Base-by-base conservation (phyloP, 2,113 vertebrate species). In the Pholis gunnellus region DNA sequence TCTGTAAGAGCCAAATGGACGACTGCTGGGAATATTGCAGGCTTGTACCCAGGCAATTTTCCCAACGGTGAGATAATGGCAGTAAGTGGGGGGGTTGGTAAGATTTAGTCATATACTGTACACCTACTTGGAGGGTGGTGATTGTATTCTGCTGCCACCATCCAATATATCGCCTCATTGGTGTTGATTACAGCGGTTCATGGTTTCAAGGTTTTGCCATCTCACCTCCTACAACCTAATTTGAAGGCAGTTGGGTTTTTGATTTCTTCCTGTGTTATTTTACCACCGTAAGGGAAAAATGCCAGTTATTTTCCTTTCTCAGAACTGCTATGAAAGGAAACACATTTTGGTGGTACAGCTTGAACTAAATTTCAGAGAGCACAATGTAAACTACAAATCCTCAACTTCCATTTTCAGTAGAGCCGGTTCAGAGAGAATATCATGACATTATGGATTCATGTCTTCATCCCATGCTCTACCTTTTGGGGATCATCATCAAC, bases 21-120 rank as follows among this genome's bases (percentile, higher is more conserved):
- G 57, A 88, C 91, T 89, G 89, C 92, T 93, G 93, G 88, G 92
- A 93, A 89, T 91, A 94, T 94, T 92, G 86, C 88, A 89, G 88
- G 83, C 85, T 94, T 86, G 80, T 78, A 86, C 78, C 69, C 87
- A 90, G 87, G 88, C 91, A 90, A 95, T 95, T 95, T 95, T 94
- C 91, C 86, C 91, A 67, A 78, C 8, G 50, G 86, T 86, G 88
- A 86, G 83, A 92, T 94, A 94, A 95, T 94, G 88, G 91, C 88
- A 79, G 85, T 81, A 86, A 89, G 85, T 79, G 84, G 83, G 78
- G 78, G 78, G 81, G 79, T 64, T 78, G 80, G 73, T 83, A 73
- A 83, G 88, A 89, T 92, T 91, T 91, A 87, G 85, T 91, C 87
- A 85, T 85, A 85, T 86, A 88, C 87, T 87, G 69, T 72, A 84